Evolutionary conservation across 2,113 vertebrate genomes (phyloP), one percentile per base, ranked within the genome.

Genomic region (Gadus macrocephalus): DNA sequence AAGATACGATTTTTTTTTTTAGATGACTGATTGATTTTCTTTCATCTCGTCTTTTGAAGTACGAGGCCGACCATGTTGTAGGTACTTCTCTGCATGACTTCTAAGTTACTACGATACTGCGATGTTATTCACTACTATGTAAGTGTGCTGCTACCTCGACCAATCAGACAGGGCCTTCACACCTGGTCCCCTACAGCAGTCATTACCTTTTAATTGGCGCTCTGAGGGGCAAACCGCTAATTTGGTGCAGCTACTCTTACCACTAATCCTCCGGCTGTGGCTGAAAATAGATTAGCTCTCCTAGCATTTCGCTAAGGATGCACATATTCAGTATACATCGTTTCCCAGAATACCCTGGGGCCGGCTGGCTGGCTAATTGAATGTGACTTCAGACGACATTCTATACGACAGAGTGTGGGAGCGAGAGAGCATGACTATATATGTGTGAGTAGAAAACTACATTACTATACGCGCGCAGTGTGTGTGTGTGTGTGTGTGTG

Each of bases 291-390:
- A 82, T 86, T 81, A 88, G 64, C 62, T 83, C 81, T 78, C 65
- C 86, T 85, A 66, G 59, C 62, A 64, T 88, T 86, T 86, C 84
- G 74, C 84, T 70, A 4, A 63, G 81, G 72, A 66, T 67, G 84
- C 86, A 85, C 83, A 84, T 83, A 81, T 82, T 82, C 59, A 38
- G 76, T 74, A 59, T 70, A 80, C 59, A 72, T 78, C 59, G 76
- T 75, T 53, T 79, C 81, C 70, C 71, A 82, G 69, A 85, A 83
- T 84, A 84, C 60, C 81, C 74, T 19, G 49, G 59, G 20, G 74
- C 72, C 58, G 78, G 69, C 77, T 70, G 42, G 62, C 28, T 72
- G 42, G 38, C 70, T 79, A 79, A 81, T 68, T 79, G 78, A 84
- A 82, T 78, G 75, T 84, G 80, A 81, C 78, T 78, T 76, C 69